These are phyloP conservation scores for Indri indri DNA, from an alignment of 2,113 vertebrate species.

Conservation along the genomic window DNA sequence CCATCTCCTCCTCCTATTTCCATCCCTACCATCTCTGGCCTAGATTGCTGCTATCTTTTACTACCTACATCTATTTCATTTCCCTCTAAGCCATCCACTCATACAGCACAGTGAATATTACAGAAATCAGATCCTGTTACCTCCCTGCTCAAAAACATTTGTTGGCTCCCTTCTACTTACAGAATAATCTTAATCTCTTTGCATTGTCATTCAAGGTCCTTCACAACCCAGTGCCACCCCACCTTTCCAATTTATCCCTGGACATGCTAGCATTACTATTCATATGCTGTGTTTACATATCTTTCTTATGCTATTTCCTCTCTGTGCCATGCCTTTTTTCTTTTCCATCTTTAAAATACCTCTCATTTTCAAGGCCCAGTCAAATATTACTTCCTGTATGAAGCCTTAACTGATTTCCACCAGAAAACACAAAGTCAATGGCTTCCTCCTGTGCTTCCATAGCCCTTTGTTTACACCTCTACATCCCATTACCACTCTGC, in stretches of 20 bases:
- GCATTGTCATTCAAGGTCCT: neutral
- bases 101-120: neutral
- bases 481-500: neutral
- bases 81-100: neutral
- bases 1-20: neutral
- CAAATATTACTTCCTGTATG: conserved; percentile 50
- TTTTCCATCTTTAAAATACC: conserved; percentile 22
- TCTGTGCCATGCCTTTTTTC: neutral
- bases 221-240: neutral
- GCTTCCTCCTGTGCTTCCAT: neutral
- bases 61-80: neutral
- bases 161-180: neutral
- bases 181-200: neutral
- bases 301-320: neutral
- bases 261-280: neutral
- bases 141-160: neutral
- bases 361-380: conserved; percentile 8
- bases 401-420: conserved; percentile 20
- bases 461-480: neutral
- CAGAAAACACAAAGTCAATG: neutral
- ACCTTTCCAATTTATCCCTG: neutral
- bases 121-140: neutral
- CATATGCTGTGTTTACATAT: neutral
- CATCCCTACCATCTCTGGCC: neutral
- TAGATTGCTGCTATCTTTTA: neutral